Evolutionary conservation across 2,888 invertebrate species (phyloP), one percentile per base, ranked within the genome.

Genomic region (Xestoiulus laeticollis): DNA sequence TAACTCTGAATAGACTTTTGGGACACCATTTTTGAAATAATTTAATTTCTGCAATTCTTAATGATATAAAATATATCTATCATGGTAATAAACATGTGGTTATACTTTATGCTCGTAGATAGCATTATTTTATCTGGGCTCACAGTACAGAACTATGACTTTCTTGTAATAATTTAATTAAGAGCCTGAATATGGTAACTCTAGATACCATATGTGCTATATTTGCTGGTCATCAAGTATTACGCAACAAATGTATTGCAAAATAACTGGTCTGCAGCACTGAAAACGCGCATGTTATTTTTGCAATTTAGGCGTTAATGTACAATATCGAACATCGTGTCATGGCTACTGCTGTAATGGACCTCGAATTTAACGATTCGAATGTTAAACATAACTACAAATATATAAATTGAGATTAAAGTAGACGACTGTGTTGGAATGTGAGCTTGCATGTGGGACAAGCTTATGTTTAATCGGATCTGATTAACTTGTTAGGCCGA

Each of bases 111-210:
- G 59, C 6, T 59, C 8, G 59, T 5, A 4, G 59, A 10, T 26
- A 26, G 8, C 26, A n/a, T n/a, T 68, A 26, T 68, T 68, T 68
- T 68, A 22, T 68, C 68, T 22, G 8, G 26, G 68, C 22, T 22
- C 68, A 68, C 68, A 68, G 68, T 68, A 68, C 68, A 68, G 10
- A 68, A 68, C 22, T 68, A 68, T 68, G 22, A 26, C 68, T 22
- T 68, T 68, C 68, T 68, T 22, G 26, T 68, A 68, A 68, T 68
- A 22, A 68, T 68, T 68, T 68, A 68, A 68, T 68, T 68, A 68
- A 68, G 68, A 19, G 59, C 59, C 22, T 68, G 26, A 26, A 26
- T 68, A 68, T 26, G 68, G 22, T 68, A 68, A 68, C 68, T 68
- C 26, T 19, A 68, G 68, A 68, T 26, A 68, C 68, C 68, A 68